These are phyloP conservation scores for Eubasilissa splendida DNA, from an alignment of 2,888 invertebrate genomes.

Conservation along the genomic window DNA sequence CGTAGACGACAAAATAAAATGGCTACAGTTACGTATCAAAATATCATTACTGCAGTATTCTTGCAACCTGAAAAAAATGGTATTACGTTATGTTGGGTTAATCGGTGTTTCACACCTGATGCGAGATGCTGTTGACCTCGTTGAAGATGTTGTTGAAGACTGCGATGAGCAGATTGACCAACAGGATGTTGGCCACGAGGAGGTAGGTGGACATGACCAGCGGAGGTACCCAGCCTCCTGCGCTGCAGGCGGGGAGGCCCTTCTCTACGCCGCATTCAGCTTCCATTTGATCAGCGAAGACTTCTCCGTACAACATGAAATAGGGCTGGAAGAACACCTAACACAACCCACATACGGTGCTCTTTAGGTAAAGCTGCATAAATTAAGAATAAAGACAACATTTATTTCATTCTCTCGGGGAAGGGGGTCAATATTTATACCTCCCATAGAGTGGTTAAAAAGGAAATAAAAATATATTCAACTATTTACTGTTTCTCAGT, in stretches of 20 bases:
- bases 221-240: constrained; percentile 96
- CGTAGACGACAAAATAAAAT: no score
- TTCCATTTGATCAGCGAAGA: constrained; percentile 97
- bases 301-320: constrained; percentile 99
- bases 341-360: constrained; percentile 54
- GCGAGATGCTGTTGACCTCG: constrained; percentile 95
- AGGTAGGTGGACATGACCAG: constrained; percentile 97
- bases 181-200: constrained; percentile 95
- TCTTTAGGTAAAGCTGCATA: no score
- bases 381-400: no score
- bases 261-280: constrained; percentile 88
- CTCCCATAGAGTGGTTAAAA: no score
- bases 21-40: neutral
- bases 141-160: constrained; percentile 98
- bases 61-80: constrained; percentile 36
- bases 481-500: no score
- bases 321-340: constrained; percentile 97
- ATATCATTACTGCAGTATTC: constrained; percentile 7
- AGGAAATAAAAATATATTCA: no score
- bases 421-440: no score
- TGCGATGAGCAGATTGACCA: constrained; percentile 98
- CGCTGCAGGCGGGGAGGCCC: constrained; percentile 81
- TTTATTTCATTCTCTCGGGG: no score
- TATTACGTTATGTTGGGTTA: constrained; percentile 2
- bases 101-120: constrained; percentile 81